These are phyloP conservation scores for Crotalus horridus DNA, from an alignment of 2,113 vertebrate genomes.

Conservation along the genomic window DNA sequence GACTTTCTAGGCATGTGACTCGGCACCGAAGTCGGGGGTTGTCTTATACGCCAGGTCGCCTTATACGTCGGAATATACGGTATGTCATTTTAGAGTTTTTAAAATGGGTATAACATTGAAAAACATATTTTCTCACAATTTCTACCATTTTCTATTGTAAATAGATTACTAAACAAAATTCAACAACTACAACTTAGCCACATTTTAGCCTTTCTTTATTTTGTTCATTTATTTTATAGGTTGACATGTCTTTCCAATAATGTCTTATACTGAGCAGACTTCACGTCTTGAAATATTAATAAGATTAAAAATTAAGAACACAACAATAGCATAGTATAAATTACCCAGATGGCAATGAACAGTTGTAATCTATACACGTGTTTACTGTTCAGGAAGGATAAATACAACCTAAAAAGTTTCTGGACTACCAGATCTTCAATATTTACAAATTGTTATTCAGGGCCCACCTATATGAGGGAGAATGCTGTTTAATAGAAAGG, in stretches of 20 bases:
- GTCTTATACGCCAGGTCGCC: too few relatives aligned
- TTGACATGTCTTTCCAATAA: background rate
- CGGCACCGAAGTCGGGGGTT: too few relatives aligned
- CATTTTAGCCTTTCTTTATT: background rate
- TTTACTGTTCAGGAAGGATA: background rate
- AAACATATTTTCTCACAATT: constrained; percentile 43
- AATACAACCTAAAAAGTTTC: background rate
- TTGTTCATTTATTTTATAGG: background rate
- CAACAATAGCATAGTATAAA: background rate
- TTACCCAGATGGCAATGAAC: background rate
- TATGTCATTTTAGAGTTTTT: constrained; percentile 37
- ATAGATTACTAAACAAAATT: constrained; percentile 14
- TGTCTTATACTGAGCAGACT: background rate
- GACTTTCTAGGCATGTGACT: too few relatives aligned
- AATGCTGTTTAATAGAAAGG: background rate
- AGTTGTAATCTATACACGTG: background rate
- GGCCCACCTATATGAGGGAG: background rate
- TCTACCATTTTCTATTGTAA: constrained; percentile 35
- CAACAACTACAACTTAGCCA: background rate
- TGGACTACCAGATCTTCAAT: background rate
- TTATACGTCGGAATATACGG: too few relatives aligned
- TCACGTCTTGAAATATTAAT: background rate
- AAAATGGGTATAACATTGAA: constrained; percentile 31
- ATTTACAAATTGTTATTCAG: background rate
- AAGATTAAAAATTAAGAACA: background rate